These are phyloP conservation scores for Neosilurus mollespiculum DNA, from an alignment of 2,797 vertebrate species.

Conservation along the genomic window DNA sequence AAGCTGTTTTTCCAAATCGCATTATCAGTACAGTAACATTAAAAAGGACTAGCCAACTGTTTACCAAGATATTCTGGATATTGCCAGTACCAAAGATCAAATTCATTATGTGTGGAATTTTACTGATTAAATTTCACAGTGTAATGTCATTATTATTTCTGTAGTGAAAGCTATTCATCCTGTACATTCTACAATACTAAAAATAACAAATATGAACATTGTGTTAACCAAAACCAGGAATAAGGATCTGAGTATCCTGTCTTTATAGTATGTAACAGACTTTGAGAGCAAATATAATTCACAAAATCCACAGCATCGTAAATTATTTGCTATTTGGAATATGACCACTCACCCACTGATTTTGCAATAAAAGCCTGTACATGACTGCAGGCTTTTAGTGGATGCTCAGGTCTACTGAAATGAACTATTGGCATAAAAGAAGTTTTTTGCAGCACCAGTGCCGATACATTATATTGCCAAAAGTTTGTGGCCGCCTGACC, in stretches of 20 bases:
- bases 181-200: background rate
- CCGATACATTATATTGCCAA: background rate
- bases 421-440: background rate
- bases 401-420: background rate
- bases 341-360: background rate
- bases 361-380: background rate
- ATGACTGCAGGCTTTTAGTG: background rate
- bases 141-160: background rate
- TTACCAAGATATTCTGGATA: background rate
- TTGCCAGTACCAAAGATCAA: background rate
- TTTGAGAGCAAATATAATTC: background rate
- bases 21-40: background rate
- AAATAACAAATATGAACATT: background rate
- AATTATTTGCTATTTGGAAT: background rate
- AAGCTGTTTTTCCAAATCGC: background rate
- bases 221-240: background rate
- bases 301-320: background rate
- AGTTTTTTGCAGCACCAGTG: background rate
- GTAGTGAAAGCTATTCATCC: background rate
- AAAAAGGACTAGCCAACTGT: background rate
- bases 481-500: background rate
- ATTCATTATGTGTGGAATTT: background rate
- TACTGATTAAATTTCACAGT: background rate
- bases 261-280: background rate
- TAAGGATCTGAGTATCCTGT: background rate